Base-by-base conservation (phyloP, 2,888 invertebrate genomes). In the Merodon equestris region DNA sequence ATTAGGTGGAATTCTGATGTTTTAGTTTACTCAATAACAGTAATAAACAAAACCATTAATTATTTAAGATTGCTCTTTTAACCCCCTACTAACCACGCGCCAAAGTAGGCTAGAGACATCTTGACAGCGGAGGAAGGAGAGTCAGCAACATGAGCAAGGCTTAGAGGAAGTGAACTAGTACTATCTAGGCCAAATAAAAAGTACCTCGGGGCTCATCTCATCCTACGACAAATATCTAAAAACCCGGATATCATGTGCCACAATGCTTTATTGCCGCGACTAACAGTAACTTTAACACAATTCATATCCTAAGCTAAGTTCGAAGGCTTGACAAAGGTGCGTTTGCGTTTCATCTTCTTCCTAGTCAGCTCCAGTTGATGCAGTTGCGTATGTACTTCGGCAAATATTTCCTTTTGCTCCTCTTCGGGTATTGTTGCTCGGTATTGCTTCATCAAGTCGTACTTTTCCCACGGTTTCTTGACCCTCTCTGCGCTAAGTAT, bases 371-470 rank as follows among this genome's bases (percentile, higher is more conserved):
- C 94, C 71, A 95, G 85, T 83, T 93, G 92, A 83, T 93, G 93
- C 45, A 96, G 87, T 84, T 95, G 93, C 4, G 92, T 90, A 85
- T 94, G 92, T 1, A 98, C 93, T 89, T 98, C 97, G 1, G 93
- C 90, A 91, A 94, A 97, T 84, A 98, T 96, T 85, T 94, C 92
- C 34, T 90, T 91, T 86, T 97, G 96, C 73, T 98, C 97, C 87
- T 97, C 97, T 83, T 94, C 94, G 9, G 97, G 94, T 84, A 97
- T 95, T 0, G 95, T 94, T 87, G 91, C 90, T 92, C 97, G 94
- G 88, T 98, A 98, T 73, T 94, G 91, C 87, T 95, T 95, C 97
- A 99, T 97, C 60, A 99, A 90, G 89, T 99, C 98, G 89, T 93
- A 96, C 90, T 96, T 94, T 86, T 95, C 95, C 93, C 95, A 96